These are phyloP conservation scores for Eurytoma californica DNA, from an alignment of 2,888 invertebrate genomes.

Conservation along the genomic window DNA sequence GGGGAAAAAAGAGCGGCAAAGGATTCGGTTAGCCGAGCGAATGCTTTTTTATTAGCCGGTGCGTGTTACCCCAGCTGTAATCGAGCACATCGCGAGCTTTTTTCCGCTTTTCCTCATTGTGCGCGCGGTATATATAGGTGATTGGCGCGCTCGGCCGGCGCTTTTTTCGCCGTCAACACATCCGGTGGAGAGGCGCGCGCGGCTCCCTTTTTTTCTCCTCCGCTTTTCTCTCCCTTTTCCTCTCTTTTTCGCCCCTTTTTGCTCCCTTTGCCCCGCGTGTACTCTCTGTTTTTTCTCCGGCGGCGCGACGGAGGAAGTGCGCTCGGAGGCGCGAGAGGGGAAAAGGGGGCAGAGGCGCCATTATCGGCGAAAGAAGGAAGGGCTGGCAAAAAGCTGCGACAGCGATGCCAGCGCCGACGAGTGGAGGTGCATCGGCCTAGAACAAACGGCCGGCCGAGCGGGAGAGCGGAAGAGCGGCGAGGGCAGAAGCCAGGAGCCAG, in stretches of 20 bases:
- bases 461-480: neutral
- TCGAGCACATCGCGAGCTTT: conserved; percentile 7
- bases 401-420: neutral
- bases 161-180: conserved; percentile 32
- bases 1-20: too few relatives aligned
- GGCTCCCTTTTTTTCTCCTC: neutral
- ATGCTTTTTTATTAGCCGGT: neutral
- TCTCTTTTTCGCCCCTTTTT: neutral
- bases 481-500: neutral
- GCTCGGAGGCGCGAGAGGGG: neutral
- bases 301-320: conserved; percentile 31
- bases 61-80: conserved; percentile 14
- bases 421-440: conserved; percentile 34
- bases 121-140: neutral
- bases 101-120: conserved; percentile 35
- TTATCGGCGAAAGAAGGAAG: conserved; percentile 24
- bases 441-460: conserved; percentile 26
- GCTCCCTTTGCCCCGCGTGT: neutral
- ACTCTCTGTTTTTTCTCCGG: neutral
- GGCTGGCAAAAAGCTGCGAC: conserved; percentile 30
- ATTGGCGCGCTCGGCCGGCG: neutral
- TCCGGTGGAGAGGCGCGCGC: conserved; percentile 18
- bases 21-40: too few relatives aligned
- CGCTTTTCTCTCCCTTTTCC: too few relatives aligned
- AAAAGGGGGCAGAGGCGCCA: conserved; percentile 14